Conservation (phyloP, 2,113 vertebrate species). For the Hydropotes inermis region DNA sequence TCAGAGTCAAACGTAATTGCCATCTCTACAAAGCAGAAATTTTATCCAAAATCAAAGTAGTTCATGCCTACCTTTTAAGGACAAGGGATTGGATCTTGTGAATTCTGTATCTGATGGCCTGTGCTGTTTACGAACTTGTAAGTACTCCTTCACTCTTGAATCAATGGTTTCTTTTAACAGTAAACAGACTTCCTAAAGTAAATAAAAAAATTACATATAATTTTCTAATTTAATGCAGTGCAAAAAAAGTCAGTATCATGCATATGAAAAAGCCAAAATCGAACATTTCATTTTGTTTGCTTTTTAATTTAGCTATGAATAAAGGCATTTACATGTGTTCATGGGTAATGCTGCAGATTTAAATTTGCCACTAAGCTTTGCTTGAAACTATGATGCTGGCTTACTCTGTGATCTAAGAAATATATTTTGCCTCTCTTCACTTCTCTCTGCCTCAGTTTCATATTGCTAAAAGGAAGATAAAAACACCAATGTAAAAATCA, state of each 20-base stretch:
- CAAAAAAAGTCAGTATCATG: conserved; percentile 6
- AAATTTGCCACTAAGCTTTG: not conserved
- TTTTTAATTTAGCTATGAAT: conserved; percentile 2
- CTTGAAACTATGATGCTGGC: not conserved
- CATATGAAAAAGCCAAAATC: not conserved
- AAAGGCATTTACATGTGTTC: not conserved
- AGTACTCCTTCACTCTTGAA: conserved; percentile 86
- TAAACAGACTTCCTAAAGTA: conserved; percentile 86
- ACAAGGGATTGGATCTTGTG: conserved; percentile 82
- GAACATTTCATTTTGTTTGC: not conserved
- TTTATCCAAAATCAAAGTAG: conserved; percentile 58
- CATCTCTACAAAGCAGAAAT: conserved; percentile 49
- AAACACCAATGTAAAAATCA: not conserved
- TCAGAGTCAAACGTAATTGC: conserved; percentile 37
- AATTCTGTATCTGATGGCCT: conserved; percentile 80
- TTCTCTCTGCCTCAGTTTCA: conserved; percentile 17
- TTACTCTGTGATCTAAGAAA: not conserved
- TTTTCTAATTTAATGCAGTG: conserved; percentile 37
- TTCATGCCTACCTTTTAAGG: conserved; percentile 86
- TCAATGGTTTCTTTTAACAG: conserved; percentile 89
- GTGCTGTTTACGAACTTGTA: conserved; percentile 80
- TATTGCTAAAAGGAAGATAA: not conserved
- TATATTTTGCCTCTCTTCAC: not conserved
- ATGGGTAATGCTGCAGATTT: not conserved
- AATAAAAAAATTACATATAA: conserved; percentile 32